Base-by-base conservation (phyloP, 2,113 vertebrate genomes). In the Centropristis striata region DNA sequence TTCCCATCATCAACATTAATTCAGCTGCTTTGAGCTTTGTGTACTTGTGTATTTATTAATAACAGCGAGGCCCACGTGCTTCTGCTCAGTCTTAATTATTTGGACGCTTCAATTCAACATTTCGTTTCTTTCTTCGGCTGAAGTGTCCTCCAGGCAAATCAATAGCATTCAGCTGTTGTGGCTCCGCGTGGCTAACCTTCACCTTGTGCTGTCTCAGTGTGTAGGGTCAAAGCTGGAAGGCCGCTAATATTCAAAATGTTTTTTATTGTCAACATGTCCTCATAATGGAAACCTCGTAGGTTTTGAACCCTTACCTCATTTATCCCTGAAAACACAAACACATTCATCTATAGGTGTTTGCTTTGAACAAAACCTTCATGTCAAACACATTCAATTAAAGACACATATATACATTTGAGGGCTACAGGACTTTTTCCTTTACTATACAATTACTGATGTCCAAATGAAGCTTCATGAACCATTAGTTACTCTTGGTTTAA, bases 1-100 rank as follows among this genome's bases (percentile, higher is more conserved):
- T 44, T 59, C 14, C 41, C 37, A 57, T 79, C 72, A 67, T 81
- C 71, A 54, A 57, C 71, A 86, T 81, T 64, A 79, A 86, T 84
- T 71, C 66, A 67, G 84, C 68, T 55, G 80, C 81, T 86, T 66
- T 75, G 75, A 72, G 81, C 65, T 55, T 42, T 58, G 64, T 74
- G 75, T 60, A 2, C 63, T 44, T 61, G 39, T 71, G 74, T 80
- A 66, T 80, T 73, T 85, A 81, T 89, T 67, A 79, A 81, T 71
- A 58, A 67, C 67, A 14, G 13, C 6, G 4, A 27, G 16, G 15
- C 28, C 23, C 55, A 14, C 76, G 69, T n/a, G 15, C 39, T 37
- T 55, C 50, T 61, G 53, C 42, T 41, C 42, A 8, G 61, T 23
- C 70, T 67, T 59, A 57, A 72, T 75, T 68, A 80, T 78, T 47